A percentile compares a stretch with the other conserved stretches of the same genome.
phyloP scores from a whole-genome alignment of 2,888 invertebrate genomes.

The Acanthoscelides obtectus region DNA sequence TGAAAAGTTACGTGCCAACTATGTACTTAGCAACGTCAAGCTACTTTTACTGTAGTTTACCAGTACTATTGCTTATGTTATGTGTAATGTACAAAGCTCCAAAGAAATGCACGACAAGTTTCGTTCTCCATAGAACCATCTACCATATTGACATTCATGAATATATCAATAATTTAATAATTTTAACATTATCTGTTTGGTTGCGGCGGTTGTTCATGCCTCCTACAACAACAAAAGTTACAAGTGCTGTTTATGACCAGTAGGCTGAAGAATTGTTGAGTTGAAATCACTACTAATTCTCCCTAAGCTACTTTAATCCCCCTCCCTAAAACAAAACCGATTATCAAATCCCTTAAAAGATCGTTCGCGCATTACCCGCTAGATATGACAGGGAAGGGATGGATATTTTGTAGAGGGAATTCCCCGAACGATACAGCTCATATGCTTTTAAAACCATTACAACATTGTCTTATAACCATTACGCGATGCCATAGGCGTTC shows the following conservation, averaged over 20 bases:
- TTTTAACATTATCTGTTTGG: too few relatives aligned
- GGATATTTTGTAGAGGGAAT: background rate
- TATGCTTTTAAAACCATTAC: conserved; percentile 16
- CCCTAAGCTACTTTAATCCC: background rate
- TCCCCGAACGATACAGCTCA: conserved; percentile 3
- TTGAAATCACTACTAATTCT: background rate
- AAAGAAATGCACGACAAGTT: too few relatives aligned
- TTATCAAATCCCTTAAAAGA: background rate
- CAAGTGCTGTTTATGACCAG: background rate
- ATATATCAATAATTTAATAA: too few relatives aligned
- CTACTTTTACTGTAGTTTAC: too few relatives aligned
- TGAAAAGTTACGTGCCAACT: too few relatives aligned
- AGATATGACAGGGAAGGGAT: background rate
- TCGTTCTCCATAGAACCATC: too few relatives aligned
- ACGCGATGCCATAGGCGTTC: background rate
- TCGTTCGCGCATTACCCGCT: background rate
- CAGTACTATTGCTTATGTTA: too few relatives aligned
- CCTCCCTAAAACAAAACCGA: background rate
- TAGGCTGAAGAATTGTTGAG: background rate
- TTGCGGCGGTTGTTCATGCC: too few relatives aligned
- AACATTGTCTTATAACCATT: conserved; percentile 18
- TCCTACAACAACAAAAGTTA: too few relatives aligned
- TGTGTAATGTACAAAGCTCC: too few relatives aligned
- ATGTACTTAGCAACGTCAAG: too few relatives aligned
- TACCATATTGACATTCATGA: too few relatives aligned